These are phyloP conservation scores for Conops quadrifasciatus DNA, from an alignment of 2,888 invertebrate genomes.

Conservation along the genomic window DNA sequence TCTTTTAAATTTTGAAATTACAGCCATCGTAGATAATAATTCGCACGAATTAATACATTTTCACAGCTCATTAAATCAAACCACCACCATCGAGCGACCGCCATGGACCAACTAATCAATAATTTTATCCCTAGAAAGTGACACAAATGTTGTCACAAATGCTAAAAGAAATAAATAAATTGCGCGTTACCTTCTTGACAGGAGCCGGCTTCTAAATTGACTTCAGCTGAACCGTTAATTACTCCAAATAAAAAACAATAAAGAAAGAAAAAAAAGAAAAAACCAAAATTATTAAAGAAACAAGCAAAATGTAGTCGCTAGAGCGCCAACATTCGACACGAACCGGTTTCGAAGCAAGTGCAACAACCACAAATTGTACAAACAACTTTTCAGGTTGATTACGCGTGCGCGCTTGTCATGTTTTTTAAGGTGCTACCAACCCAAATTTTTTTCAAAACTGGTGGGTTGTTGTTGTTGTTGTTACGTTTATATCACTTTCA, in stretches of 20 bases:
- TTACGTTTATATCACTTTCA: neutral
- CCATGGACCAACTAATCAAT: neutral
- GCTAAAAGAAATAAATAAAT: neutral
- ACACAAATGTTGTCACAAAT: neutral
- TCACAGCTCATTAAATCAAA: slow-evolving; percentile 12
- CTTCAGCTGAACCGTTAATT: neutral
- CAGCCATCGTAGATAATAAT: no score
- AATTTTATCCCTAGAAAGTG: slow-evolving; percentile 1
- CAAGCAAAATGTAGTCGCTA: neutral
- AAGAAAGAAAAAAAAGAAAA: neutral
- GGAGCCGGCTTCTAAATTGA: neutral
- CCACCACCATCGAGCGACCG: no score
- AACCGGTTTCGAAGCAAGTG: slow-evolving; percentile 15
- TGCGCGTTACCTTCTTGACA: neutral
- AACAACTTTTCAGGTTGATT: slow-evolving; percentile 4
- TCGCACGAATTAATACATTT: no score
- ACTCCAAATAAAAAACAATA: neutral
- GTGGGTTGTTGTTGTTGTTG: neutral
- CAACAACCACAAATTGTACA: neutral
- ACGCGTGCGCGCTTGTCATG: slow-evolving; percentile 16
- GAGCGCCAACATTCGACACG: no score
- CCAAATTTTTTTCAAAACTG: neutral
- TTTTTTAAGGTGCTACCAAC: slow-evolving; percentile 13
- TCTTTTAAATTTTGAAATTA: no score
- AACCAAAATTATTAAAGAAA: neutral